Conservation (phyloP, 1,140 invertebrate species). For the Drosophila carrolli region DNA sequence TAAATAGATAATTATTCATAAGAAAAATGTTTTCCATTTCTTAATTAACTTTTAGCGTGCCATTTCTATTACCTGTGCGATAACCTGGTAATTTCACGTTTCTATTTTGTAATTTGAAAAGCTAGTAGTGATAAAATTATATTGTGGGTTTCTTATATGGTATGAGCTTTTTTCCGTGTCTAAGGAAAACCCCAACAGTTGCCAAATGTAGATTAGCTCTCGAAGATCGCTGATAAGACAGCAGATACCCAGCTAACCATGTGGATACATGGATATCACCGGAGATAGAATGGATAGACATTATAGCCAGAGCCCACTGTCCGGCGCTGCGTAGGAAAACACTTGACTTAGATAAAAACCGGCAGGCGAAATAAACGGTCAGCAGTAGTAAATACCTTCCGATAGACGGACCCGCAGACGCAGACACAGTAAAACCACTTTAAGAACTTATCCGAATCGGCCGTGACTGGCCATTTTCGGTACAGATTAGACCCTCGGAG, state of each 20-base stretch:
- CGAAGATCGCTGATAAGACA: conserved; percentile 10
- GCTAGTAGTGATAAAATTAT: background rate
- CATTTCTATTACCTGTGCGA: conserved; percentile 1
- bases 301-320: conserved; percentile 4
- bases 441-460: conserved; percentile 33
- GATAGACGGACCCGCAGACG: conserved; percentile 37
- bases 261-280: conserved; percentile 7
- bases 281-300: background rate
- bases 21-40: conserved; percentile 3
- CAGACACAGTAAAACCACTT: conserved; percentile 37
- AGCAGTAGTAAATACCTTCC: conserved; percentile 35
- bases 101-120: background rate
- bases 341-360: conserved; percentile 18
- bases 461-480: conserved; percentile 31
- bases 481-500: conserved; percentile 17
- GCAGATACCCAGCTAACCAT: background rate
- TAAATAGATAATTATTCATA: background rate
- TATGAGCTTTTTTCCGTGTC: background rate
- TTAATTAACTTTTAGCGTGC: background rate
- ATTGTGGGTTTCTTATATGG: background rate
- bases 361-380: conserved; percentile 15
- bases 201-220: background rate
- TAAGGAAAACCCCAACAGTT: background rate
- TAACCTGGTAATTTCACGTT: background rate
- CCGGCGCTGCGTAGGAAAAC: background rate